phyloP scores from a whole-genome alignment of 1,140 invertebrate genomes.

The Zaprionus taronus region DNA sequence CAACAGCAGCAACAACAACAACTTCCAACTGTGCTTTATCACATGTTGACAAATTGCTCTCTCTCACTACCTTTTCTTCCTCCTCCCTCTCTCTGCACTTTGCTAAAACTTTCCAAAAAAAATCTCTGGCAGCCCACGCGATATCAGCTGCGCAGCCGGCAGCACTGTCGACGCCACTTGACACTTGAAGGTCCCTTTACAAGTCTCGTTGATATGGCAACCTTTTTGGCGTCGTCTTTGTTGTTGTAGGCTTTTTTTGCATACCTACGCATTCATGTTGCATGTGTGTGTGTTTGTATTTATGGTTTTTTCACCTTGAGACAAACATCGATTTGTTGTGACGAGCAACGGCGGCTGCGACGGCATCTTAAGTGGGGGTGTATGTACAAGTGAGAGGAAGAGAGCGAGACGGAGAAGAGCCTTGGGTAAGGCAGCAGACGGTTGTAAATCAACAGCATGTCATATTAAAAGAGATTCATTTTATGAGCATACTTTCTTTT shows the following conservation, averaged over 20 bases:
- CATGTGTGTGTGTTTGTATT: slow-evolving; percentile 50
- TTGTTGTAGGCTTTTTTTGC: slow-evolving; percentile 33
- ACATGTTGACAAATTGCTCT: slow-evolving; percentile 69
- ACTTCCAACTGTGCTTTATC: slow-evolving; percentile 43
- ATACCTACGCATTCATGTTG: slow-evolving; percentile 38
- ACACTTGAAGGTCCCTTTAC: slow-evolving; percentile 53
- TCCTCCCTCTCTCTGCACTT: slow-evolving; percentile 26
- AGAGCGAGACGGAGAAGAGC: not conserved
- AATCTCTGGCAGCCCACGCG: slow-evolving; percentile 5
- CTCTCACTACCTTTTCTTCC: not conserved
- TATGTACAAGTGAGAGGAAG: slow-evolving; percentile 10
- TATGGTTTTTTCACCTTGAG: slow-evolving; percentile 76
- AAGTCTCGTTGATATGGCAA: slow-evolving; percentile 43
- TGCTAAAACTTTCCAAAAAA: slow-evolving; percentile 48
- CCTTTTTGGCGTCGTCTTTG: slow-evolving; percentile 37
- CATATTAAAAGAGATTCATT: slow-evolving; percentile 55
- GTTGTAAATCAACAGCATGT: slow-evolving; percentile 62
- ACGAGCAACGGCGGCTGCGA: slow-evolving; percentile 45
- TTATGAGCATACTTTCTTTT: slow-evolving; percentile 42
- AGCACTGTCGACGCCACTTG: slow-evolving; percentile 21
- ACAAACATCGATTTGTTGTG: slow-evolving; percentile 80
- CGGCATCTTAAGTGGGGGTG: slow-evolving; percentile 34
- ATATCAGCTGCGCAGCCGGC: slow-evolving; percentile 28
- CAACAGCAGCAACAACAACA: slow-evolving; percentile 24
- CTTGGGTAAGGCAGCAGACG: slow-evolving; percentile 48